A percentile compares a stretch with the other conserved stretches of the same genome.
Evolutionary conservation across 2,113 vertebrate species (phyloP).

Genomic region (Nannospalax galili): DNA sequence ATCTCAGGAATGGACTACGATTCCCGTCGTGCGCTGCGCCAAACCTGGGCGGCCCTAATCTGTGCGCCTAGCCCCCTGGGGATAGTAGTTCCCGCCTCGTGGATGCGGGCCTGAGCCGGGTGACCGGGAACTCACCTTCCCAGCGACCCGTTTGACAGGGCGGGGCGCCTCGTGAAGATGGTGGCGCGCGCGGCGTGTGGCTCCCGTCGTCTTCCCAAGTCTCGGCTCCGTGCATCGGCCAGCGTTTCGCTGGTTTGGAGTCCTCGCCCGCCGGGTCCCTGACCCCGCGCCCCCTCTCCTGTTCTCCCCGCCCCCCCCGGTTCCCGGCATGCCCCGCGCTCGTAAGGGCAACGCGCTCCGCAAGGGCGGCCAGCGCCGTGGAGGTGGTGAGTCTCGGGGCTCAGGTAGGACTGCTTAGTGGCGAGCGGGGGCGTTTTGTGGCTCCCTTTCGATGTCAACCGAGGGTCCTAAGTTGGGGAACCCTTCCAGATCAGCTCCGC

Average conservation of each 20-base stretch:
- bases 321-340: slow-evolving; percentile 81
- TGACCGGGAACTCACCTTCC: slow-evolving; percentile 70
- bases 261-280: slow-evolving; percentile 66
- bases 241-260: slow-evolving; percentile 65
- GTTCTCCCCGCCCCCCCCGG: not conserved
- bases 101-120: not conserved
- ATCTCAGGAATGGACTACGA: slow-evolving; percentile 15
- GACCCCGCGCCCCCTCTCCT: slow-evolving; percentile 65
- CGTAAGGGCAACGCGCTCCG: slow-evolving; percentile 77
- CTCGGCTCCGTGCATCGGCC: slow-evolving; percentile 32
- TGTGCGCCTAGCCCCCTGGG: slow-evolving; percentile 16
- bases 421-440: not conserved
- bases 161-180: slow-evolving; percentile 80
- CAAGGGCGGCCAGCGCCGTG: slow-evolving; percentile 73
- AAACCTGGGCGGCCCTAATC: too few relatives aligned
- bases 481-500: not conserved
- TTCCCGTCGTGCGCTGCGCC: slow-evolving; percentile 61
- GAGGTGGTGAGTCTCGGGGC: slow-evolving; percentile 65
- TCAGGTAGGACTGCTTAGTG: not conserved
- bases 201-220: slow-evolving; percentile 41
- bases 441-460: not conserved
- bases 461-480: not conserved
- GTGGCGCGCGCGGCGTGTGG: slow-evolving; percentile 77
- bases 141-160: slow-evolving; percentile 62
- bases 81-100: slow-evolving; percentile 20